Conservation (phyloP, 2,888 invertebrate genomes). For the Limnephilus rhombicus region DNA sequence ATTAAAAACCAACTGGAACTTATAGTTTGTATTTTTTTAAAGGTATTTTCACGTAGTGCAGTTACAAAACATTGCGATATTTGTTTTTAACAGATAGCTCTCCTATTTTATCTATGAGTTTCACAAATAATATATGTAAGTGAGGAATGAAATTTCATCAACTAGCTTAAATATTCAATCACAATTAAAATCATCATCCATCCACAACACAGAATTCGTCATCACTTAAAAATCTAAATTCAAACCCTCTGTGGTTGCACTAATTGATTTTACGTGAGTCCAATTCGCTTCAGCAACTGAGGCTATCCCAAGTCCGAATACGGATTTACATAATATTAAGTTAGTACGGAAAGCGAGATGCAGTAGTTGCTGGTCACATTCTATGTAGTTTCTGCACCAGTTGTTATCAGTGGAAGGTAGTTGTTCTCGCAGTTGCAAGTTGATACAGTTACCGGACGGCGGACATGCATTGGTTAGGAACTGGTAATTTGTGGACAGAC, state of each 20-base stretch:
- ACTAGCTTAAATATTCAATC: not conserved
- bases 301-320: not conserved
- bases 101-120: too few species aligned
- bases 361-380: not conserved
- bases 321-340: not conserved
- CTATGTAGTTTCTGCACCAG: slow-evolving; percentile 14
- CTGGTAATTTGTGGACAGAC: slow-evolving; percentile 27
- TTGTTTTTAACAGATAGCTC: too few species aligned
- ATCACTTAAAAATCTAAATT: not conserved
- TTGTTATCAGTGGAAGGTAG: slow-evolving; percentile 14
- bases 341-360: not conserved
- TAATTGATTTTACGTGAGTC: not conserved
- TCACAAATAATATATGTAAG: not conserved
- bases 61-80: too few species aligned
- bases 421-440: not conserved
- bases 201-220: not conserved
- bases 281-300: not conserved
- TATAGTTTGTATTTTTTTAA: too few species aligned
- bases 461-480: not conserved
- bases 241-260: not conserved
- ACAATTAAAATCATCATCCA: not conserved
- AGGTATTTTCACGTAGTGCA: too few species aligned
- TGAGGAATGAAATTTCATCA: not conserved
- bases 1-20: too few species aligned
- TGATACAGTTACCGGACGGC: slow-evolving; percentile 15